phyloP scores from a whole-genome alignment of 1,140 invertebrate species.

The Drosophila hydei region DNA sequence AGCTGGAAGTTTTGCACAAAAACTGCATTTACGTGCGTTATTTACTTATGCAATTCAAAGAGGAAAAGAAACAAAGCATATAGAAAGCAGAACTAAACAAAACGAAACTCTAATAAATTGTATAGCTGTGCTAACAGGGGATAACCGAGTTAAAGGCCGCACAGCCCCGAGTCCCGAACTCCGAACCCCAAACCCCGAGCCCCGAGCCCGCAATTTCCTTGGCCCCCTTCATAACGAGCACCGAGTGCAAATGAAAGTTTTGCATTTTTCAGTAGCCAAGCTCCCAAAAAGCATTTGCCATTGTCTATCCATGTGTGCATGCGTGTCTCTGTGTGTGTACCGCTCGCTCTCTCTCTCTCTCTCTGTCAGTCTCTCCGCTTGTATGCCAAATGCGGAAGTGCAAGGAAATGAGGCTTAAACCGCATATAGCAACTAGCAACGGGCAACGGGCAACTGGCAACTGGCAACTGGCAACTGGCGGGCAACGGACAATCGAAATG shows the following conservation, averaged over 20 bases:
- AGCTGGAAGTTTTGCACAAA: conserved; percentile 47
- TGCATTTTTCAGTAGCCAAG: conserved; percentile 71
- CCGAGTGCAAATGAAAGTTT: conserved; percentile 77
- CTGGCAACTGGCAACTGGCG: conserved; percentile 21
- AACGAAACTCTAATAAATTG: conserved; percentile 76
- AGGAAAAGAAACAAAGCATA: conserved; percentile 25
- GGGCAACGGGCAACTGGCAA: conserved; percentile 9
- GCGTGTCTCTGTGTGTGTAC: conserved; percentile 1
- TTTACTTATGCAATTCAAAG: conserved; percentile 68
- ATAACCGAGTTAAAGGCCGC: conserved; percentile 70
- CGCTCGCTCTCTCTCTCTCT: too few relatives aligned
- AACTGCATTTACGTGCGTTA: conserved; percentile 76
- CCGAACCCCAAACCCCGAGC: neutral
- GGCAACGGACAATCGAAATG: conserved; percentile 65
- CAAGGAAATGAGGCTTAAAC: conserved; percentile 78
- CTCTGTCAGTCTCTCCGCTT: neutral
- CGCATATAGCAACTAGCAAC: conserved; percentile 56
- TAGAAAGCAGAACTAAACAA: conserved; percentile 14
- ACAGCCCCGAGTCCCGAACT: too few relatives aligned
- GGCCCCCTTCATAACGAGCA: conserved; percentile 45
- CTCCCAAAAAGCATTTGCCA: conserved; percentile 59
- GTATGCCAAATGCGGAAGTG: conserved; percentile 64
- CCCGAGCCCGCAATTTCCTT: too few relatives aligned
- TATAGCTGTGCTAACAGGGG: conserved; percentile 62
- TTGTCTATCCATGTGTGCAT: conserved; percentile 54